Percentiles rank a stretch among this genome's conserved stretches.
Conservation (phyloP, 2,888 invertebrate genomes). For the Anoplius nigerrimus region DNA sequence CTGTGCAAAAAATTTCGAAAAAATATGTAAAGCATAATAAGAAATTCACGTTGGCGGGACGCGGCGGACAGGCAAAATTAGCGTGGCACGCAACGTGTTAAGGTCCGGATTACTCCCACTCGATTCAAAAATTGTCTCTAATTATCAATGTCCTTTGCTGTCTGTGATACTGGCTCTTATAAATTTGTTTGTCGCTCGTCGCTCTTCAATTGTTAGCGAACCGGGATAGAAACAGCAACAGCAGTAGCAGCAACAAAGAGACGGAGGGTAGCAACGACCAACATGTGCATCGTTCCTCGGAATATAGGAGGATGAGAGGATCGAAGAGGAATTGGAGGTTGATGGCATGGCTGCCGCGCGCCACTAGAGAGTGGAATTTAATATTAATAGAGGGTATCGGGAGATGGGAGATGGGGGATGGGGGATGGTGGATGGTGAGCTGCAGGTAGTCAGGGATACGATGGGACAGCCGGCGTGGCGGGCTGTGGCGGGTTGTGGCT, state of each 20-base stretch:
- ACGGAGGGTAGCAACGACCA: no score
- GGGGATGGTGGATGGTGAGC: background rate
- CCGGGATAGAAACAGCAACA: background rate
- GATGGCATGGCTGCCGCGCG: background rate
- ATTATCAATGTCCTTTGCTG: no score
- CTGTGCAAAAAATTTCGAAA: no score
- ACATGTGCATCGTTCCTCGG: background rate
- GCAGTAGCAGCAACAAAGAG: background rate
- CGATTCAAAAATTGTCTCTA: no score
- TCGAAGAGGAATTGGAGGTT: background rate
- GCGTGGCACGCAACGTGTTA: no score
- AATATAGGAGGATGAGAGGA: background rate
- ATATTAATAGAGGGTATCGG: constrained; percentile 48
- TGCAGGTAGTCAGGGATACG: background rate
- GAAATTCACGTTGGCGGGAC: no score
- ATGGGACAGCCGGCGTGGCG: background rate
- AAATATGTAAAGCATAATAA: no score
- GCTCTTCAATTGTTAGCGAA: no score
- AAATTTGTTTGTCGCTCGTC: no score
- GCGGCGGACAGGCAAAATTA: no score
- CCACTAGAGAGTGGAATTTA: constrained; percentile 46
- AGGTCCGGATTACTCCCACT: no score
- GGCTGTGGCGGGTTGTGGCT: constrained; percentile 25
- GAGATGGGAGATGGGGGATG: constrained; percentile 3
- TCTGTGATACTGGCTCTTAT: no score